These are phyloP conservation scores for Liodrosophila aerea DNA, from an alignment of 2,888 invertebrate species.

Conservation along the genomic window DNA sequence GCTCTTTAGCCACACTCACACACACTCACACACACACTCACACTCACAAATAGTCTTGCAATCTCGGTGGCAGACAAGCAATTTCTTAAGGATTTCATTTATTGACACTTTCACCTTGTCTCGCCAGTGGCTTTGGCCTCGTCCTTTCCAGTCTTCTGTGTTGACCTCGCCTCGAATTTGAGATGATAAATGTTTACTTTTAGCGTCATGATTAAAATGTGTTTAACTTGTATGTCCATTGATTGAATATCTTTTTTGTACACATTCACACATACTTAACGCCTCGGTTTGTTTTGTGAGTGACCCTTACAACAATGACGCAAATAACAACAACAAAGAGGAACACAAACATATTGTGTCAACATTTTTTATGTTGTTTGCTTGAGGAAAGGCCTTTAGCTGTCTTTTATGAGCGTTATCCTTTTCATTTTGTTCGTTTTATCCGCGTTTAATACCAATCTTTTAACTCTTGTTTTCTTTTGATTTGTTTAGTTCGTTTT, in stretches of 20 bases:
- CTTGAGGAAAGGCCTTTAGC: constrained; percentile 3
- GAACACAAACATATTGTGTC: constrained; percentile 28
- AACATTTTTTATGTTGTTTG: constrained; percentile 38
- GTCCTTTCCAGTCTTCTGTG: constrained; percentile 1
- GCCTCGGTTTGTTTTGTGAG: constrained; percentile 14
- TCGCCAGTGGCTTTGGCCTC: constrained; percentile 44
- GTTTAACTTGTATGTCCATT: constrained; percentile 73
- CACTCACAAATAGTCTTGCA: constrained; percentile 1
- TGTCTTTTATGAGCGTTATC: no score
- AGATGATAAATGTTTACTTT: constrained; percentile 71
- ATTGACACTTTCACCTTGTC: constrained; percentile 71
- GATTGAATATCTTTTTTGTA: constrained; percentile 58
- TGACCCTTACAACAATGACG: constrained; percentile 28
- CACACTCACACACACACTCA: constrained; percentile 6
- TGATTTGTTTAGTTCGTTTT: no score
- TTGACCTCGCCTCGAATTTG: constrained; percentile 39
- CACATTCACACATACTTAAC: constrained; percentile 9
- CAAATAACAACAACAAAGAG: constrained; percentile 17
- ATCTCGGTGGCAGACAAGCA: constrained; percentile 60
- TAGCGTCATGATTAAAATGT: constrained; percentile 74
- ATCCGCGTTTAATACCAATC: no score
- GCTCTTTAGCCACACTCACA: constrained; percentile 37
- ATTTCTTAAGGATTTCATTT: constrained; percentile 77
- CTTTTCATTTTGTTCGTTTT: no score
- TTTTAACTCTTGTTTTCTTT: no score